Conservation (phyloP, 2,888 invertebrate genomes). For the Ormyrus nitidulus region DNA sequence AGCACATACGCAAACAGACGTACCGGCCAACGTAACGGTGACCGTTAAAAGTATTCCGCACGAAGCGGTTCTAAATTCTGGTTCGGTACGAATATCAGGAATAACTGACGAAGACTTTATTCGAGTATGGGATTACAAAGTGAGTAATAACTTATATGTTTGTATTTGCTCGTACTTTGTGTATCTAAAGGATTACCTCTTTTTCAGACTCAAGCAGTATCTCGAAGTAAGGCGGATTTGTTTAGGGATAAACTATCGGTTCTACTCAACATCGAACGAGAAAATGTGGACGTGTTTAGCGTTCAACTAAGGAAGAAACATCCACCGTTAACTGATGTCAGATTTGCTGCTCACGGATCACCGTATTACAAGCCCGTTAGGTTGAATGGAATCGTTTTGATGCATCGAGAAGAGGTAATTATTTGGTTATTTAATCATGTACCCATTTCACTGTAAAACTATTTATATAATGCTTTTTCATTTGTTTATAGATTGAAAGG, state of each 20-base stretch:
- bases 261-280: slow-evolving; percentile 88
- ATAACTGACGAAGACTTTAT: slow-evolving; percentile 98
- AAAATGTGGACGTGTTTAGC: slow-evolving; percentile 97
- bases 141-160: slow-evolving; percentile 45
- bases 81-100: slow-evolving; percentile 94
- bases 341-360: slow-evolving; percentile 96
- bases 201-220: slow-evolving; percentile 83
- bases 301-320: slow-evolving; percentile 92
- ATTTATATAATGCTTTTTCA: background rate
- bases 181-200: background rate
- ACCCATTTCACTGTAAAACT: no score
- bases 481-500: slow-evolving; percentile 84
- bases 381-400: slow-evolving; percentile 94
- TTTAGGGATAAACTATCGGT: slow-evolving; percentile 92
- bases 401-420: slow-evolving; percentile 89
- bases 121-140: slow-evolving; percentile 93
- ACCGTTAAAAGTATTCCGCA: slow-evolving; percentile 96
- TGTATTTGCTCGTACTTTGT: no score
- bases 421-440: background rate
- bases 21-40: slow-evolving; percentile 97
- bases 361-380: slow-evolving; percentile 96
- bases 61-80: slow-evolving; percentile 96
- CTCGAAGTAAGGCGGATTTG: slow-evolving; percentile 91
- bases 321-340: slow-evolving; percentile 92
- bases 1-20: slow-evolving; percentile 95